Base-by-base conservation (phyloP, 2,797 vertebrate genomes). In the Sebastes paucispinis region DNA sequence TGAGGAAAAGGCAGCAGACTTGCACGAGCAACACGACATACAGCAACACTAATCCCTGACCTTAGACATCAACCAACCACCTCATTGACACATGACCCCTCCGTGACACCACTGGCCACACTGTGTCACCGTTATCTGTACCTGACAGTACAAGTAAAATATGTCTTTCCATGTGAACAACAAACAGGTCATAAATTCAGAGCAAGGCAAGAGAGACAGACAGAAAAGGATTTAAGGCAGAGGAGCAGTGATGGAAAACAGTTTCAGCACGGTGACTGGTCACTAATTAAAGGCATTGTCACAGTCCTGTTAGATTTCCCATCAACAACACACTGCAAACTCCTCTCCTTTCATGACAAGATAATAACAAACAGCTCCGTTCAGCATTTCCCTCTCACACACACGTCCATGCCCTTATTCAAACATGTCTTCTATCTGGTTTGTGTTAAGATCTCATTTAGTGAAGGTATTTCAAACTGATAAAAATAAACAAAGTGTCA, bases 201-300 rank as follows among this genome's bases (percentile, higher is more conserved):
- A 63, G 43, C 12, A 69, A 57, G 27, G 11, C 16, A 32, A 34
- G 29, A 43, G 25, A 75, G 57, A 58, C 16, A 43, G 29, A 76
- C 5, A 39, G 13, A 8, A 50, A 32, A n/a, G 12, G 57, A 31
- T 69, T 57, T 63, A 68, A 62, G 27, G 60, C 36, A 24, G 50
- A 36, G 31, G 34, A 39, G 39, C 60, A 59, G 22, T 70, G 77
- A 79, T 36, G 50, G 71, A 81, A 75, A 87, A 84, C 54, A 47
- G 60, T 43, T 75, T 72, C 11, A 77, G 66, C 67, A 55, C 75
- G 58, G 63, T 24, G 71, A 69, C 66, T 74, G 8, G 63, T 79
- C 71, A 89, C 75, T 91, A 86, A 92, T 91, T 89, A 92, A 88
- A 90, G 75, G 24, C 43, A 73, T 32, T 64, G 64, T 84, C 79